phyloP scores from a whole-genome alignment of 2,888 invertebrate species.

The Masnerella sp. region DNA sequence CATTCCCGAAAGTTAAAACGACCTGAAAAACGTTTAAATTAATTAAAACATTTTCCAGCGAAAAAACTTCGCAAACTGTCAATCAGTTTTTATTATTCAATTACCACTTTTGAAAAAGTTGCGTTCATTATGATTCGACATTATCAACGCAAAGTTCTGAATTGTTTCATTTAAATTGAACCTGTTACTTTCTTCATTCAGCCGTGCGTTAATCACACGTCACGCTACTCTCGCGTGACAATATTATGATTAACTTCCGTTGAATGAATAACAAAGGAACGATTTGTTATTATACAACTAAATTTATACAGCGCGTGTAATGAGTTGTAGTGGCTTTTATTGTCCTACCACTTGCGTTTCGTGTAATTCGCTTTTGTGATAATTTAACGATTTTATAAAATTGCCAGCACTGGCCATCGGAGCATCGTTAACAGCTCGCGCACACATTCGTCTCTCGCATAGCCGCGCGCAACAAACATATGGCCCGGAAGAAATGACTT shows the following conservation, averaged over 20 bases:
- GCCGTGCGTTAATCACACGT: not conserved
- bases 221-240: conserved; percentile 1
- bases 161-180: conserved; percentile 2
- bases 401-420: conserved; percentile 11
- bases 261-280: conserved; percentile 6
- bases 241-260: conserved; percentile 12
- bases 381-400: conserved; percentile 36
- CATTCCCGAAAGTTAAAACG: too few species aligned
- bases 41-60: too few species aligned
- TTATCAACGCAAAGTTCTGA: not conserved
- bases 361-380: conserved; percentile 16
- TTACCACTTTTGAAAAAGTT: too few species aligned
- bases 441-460: conserved; percentile 15
- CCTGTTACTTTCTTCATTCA: conserved; percentile 4
- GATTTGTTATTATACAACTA: not conserved
- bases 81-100: too few species aligned
- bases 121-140: not conserved
- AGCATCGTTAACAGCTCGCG: conserved; percentile 35
- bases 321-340: not conserved
- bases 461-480: conserved; percentile 35
- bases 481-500: conserved; percentile 46
- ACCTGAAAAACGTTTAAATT: too few species aligned
- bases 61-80: too few species aligned
- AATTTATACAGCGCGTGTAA: conserved; percentile 8
- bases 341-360: conserved; percentile 7